Evolutionary conservation across 2,113 vertebrate genomes (phyloP).

Genomic region (Corapipo altera): DNA sequence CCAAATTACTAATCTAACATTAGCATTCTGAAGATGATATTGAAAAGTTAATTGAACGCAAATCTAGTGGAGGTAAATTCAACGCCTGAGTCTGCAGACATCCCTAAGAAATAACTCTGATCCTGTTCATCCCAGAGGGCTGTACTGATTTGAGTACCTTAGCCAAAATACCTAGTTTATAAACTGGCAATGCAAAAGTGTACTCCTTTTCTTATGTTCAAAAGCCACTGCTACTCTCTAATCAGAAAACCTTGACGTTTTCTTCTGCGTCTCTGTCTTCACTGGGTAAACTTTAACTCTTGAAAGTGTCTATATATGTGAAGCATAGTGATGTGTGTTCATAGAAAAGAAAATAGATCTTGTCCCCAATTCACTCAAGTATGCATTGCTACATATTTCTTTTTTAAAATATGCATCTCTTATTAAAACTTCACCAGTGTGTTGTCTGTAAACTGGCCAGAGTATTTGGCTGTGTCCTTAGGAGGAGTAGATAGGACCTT

Average conservation of each 20-base stretch:
- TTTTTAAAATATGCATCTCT: not conserved
- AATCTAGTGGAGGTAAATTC: not conserved
- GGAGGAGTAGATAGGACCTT: not conserved
- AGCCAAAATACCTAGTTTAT: not conserved
- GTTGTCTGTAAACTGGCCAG: not conserved
- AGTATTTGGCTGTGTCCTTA: not conserved
- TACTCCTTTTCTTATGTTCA: not conserved
- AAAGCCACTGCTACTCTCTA: not conserved
- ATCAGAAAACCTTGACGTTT: not conserved
- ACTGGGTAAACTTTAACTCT: not conserved
- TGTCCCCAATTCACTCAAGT: accelerated
- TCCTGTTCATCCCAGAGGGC: not conserved
- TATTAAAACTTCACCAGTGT: not conserved
- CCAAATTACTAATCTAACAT: not conserved
- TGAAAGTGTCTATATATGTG: not conserved
- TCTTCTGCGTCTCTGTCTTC: not conserved
- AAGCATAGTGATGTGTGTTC: not conserved
- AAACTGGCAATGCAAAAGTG: not conserved
- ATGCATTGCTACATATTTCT: not conserved
- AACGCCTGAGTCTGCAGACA: not conserved
- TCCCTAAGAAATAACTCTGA: not conserved
- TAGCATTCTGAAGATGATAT: not conserved
- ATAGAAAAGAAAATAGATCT: not conserved
- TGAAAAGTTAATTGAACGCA: not conserved
- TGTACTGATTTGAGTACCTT: not conserved